phyloP scores from a whole-genome alignment of 2,797 vertebrate genomes.

The Lagodon rhomboides region DNA sequence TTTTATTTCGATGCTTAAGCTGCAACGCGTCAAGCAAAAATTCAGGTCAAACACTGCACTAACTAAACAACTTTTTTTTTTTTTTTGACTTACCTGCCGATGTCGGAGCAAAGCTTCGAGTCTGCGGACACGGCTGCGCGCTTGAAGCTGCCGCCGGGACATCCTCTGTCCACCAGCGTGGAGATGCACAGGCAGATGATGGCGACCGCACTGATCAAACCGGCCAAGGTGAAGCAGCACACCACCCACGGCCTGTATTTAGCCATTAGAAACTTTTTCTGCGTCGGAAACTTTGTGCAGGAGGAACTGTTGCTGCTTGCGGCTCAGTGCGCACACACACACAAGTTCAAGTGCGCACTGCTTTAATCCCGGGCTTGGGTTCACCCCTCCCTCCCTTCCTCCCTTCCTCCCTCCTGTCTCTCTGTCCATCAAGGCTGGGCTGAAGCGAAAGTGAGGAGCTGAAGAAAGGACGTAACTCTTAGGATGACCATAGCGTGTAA shows the following conservation, averaged over 20 bases:
- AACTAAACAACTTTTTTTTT: background rate
- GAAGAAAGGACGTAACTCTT: too few relatives aligned
- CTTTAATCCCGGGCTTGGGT: constrained; percentile 11
- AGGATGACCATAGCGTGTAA: background rate
- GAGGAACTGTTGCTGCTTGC: background rate
- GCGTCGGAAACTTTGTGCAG: background rate
- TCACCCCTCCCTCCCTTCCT: constrained; percentile 28
- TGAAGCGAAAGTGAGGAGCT: constrained; percentile 1
- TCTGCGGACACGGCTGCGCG: constrained; percentile 83
- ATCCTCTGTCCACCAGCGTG: constrained; percentile 21
- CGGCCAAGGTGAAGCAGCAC: constrained; percentile 51
- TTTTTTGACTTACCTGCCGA: constrained; percentile 77
- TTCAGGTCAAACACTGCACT: background rate
- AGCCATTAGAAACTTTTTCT: constrained; percentile 60
- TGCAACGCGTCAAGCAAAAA: background rate
- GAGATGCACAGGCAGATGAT: constrained; percentile 63
- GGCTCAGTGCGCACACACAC: constrained; percentile 6
- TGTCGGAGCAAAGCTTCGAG: constrained; percentile 76
- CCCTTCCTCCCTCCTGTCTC: too few relatives aligned
- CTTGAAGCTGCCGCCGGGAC: constrained; percentile 62
- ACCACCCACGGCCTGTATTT: constrained; percentile 52
- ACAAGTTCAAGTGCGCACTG: background rate
- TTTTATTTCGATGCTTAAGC: background rate
- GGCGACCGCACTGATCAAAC: constrained; percentile 28
- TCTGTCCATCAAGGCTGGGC: background rate